These are phyloP conservation scores for Drosophila incognita DNA, from an alignment of 2,888 invertebrate species.

Conservation along the genomic window DNA sequence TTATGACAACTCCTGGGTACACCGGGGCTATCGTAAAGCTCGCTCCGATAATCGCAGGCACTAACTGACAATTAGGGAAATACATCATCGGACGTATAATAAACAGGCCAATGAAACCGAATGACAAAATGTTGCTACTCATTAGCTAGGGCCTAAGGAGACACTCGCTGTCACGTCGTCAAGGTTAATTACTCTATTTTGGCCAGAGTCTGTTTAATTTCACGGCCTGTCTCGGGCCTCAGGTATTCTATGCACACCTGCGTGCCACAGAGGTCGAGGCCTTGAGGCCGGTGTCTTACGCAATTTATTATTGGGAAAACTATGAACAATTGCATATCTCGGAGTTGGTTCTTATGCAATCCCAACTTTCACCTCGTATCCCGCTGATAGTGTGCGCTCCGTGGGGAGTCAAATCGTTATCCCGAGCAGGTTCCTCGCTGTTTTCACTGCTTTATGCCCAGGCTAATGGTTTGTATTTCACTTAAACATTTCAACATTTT, in stretches of 20 bases:
- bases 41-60: conserved; percentile 63
- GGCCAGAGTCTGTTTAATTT: conserved; percentile 37
- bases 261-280: conserved; percentile 34
- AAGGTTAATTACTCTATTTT: conserved; percentile 76
- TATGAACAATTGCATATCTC: conserved; percentile 42
- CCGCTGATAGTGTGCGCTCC: conserved; percentile 37
- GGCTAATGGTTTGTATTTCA: neutral
- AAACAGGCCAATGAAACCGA: conserved; percentile 12
- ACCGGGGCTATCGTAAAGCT: conserved; percentile 4
- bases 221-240: conserved; percentile 29
- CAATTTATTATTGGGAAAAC: conserved; percentile 36
- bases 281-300: conserved; percentile 42
- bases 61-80: conserved; percentile 66
- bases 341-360: conserved; percentile 61
- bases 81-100: conserved; percentile 2
- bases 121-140: conserved; percentile 35
- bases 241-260: conserved; percentile 54
- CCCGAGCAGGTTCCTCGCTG: conserved; percentile 23
- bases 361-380: conserved; percentile 67
- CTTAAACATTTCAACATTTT: neutral
- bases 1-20: conserved; percentile 26
- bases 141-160: conserved; percentile 23
- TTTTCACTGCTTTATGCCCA: neutral
- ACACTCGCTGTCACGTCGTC: conserved; percentile 61
- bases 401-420: conserved; percentile 30